Percentiles rank a stretch among this genome's conserved stretches.
These are phyloP conservation scores for Pemphredon lugubris DNA, from an alignment of 2,888 invertebrate genomes.

Conservation along the genomic window DNA sequence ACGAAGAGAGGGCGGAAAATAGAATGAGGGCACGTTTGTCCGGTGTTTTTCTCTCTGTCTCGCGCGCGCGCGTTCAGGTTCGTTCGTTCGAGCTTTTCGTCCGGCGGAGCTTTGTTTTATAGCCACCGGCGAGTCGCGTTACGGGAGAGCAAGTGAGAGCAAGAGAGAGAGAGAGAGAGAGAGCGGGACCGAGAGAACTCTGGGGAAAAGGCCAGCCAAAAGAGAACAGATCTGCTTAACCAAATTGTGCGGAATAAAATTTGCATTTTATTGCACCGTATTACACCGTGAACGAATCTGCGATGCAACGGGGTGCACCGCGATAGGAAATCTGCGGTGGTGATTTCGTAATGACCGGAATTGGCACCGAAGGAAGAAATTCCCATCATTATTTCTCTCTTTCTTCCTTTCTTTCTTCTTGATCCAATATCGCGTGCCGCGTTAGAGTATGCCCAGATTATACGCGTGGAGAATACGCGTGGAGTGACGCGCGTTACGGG, in stretches of 20 bases:
- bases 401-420: neutral
- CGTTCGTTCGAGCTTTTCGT: conserved; percentile 40
- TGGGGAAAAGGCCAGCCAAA: conserved; percentile 6
- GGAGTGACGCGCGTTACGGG: no score
- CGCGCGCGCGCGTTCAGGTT: neutral
- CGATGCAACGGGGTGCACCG: conserved; percentile 2
- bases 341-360: conserved; percentile 6
- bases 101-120: conserved; percentile 19
- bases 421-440: neutral
- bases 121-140: conserved; percentile 9
- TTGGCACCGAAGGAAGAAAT: neutral
- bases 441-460: no score
- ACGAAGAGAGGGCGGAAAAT: neutral
- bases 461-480: no score
- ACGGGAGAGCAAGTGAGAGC: neutral
- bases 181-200: conserved; percentile 5
- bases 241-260: conserved; percentile 56
- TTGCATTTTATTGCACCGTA: conserved; percentile 61
- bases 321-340: conserved; percentile 4
- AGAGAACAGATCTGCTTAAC: conserved; percentile 23
- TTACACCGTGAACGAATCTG: conserved; percentile 41
- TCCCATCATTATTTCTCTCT: neutral
- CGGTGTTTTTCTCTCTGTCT: conserved; percentile 10
- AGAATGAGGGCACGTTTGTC: conserved; percentile 17
- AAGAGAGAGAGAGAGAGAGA: conserved; percentile 7